Base-by-base conservation (phyloP, 2,797 vertebrate genomes). In the Amazona finschi region DNA sequence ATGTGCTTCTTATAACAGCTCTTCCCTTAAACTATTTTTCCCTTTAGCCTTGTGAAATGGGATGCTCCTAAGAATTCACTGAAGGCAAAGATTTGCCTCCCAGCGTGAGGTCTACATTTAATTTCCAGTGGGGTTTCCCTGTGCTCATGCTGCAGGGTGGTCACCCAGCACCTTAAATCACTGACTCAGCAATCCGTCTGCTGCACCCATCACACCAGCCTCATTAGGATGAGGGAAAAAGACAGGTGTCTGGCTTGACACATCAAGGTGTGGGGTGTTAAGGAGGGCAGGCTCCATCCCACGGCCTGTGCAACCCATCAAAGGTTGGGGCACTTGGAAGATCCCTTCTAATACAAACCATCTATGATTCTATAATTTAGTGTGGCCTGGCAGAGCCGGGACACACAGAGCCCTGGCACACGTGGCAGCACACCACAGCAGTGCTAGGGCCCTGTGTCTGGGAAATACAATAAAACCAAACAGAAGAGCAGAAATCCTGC, bases 1-100 rank as follows among this genome's bases (percentile, higher is more conserved):
- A 25, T 6, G 8, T 0, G 8, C 52, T 25, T 1, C 1, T 13
- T 10, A 8, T 0, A 12, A 25, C 19, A 67, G 66, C 44, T 47
- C 55, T 21, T 31, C 21, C 57, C 50, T 18, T 11, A 4, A 4
- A 3, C 15, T 16, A 19, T 2, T 50, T 65, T 62, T 33, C 39
- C 28, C 67, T 31, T 53, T 3, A 3, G 9, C 39, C 33, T 3
- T 15, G 1, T 15, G 50, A 6, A 10, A 14, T 7, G 53, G 41
- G 60, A 15, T 12, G 43, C 12, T 65, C 80, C 39, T 2, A 6
- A 15, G 70, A 31, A 33, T 6, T 30, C 36, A 2, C 2, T 8
- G 16, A 6, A 12, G 57, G 57, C 62, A 70, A 5, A 79, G 57
- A 43, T 52, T 36, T 10, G 21, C 30, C 41, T 24, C 44, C 61